These are phyloP conservation scores for Phylloscopus collybita DNA, from an alignment of 2,797 vertebrate genomes.

Conservation along the genomic window DNA sequence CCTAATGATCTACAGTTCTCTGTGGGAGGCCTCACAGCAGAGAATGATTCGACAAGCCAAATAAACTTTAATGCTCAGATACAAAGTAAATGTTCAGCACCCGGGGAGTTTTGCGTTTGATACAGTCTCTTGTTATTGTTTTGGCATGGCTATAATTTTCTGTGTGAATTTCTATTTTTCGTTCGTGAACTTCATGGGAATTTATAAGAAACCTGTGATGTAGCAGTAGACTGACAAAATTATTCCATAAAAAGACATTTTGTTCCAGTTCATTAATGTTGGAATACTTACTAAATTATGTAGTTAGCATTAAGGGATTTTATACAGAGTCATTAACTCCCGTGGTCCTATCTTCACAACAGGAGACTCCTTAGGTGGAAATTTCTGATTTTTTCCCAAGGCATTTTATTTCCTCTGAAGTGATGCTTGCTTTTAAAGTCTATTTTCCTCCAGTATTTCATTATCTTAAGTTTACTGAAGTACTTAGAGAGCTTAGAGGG, in stretches of 20 bases:
- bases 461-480: background rate
- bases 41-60: background rate
- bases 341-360: background rate
- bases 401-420: background rate
- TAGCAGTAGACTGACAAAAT: background rate
- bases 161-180: background rate
- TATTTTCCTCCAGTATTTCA: background rate
- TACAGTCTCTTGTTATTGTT: background rate
- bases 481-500: background rate
- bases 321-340: background rate
- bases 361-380: background rate
- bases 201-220: background rate
- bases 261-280: background rate
- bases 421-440: background rate
- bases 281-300: background rate
- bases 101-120: background rate
- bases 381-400: background rate
- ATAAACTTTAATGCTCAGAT: background rate
- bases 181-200: background rate
- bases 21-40: background rate
- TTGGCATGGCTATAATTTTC: background rate
- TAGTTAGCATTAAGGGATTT: background rate
- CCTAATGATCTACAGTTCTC: background rate
- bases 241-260: conserved; percentile 15
- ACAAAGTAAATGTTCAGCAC: background rate